A percentile compares a stretch with the other conserved stretches of the same genome.
Conservation (phyloP, 2,888 invertebrate genomes). For the Amphipoea oculea region DNA sequence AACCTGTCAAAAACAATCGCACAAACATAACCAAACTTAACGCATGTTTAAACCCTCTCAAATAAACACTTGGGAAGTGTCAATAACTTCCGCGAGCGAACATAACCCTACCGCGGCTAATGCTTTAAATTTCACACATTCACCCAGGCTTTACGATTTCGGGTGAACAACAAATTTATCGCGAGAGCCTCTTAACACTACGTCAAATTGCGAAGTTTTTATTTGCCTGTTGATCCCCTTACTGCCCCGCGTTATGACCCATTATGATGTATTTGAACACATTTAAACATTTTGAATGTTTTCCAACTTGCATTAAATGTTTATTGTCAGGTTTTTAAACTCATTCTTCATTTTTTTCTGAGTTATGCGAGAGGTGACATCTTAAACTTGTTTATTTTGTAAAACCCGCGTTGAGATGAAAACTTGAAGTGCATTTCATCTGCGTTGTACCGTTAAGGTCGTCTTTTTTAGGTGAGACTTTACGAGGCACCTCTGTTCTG, state of each 20-base stretch:
- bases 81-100: conserved; percentile 49
- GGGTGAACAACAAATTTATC: conserved; percentile 65
- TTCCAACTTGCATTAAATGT: conserved; percentile 67
- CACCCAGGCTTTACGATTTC: conserved; percentile 56
- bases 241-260: conserved; percentile 75
- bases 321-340: conserved; percentile 62
- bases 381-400: conserved; percentile 26
- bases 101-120: conserved; percentile 39
- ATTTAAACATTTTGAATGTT: conserved; percentile 72
- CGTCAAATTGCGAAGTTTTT: conserved; percentile 76
- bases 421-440: conserved; percentile 13
- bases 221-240: conserved; percentile 85
- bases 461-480: neutral
- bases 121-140: conserved; percentile 61
- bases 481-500: neutral
- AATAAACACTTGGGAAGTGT: conserved; percentile 44
- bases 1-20: neutral
- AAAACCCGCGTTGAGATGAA: conserved; percentile 10
- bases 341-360: conserved; percentile 45
- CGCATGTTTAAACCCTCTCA: conserved; percentile 23
- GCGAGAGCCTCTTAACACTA: conserved; percentile 64
- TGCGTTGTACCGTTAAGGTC: conserved; percentile 7
- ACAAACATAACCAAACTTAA: conserved; percentile 19
- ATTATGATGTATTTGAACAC: conserved; percentile 75
- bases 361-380: conserved; percentile 53